Conservation (phyloP, 2,888 invertebrate species). For the Frankliniella intonsa region DNA sequence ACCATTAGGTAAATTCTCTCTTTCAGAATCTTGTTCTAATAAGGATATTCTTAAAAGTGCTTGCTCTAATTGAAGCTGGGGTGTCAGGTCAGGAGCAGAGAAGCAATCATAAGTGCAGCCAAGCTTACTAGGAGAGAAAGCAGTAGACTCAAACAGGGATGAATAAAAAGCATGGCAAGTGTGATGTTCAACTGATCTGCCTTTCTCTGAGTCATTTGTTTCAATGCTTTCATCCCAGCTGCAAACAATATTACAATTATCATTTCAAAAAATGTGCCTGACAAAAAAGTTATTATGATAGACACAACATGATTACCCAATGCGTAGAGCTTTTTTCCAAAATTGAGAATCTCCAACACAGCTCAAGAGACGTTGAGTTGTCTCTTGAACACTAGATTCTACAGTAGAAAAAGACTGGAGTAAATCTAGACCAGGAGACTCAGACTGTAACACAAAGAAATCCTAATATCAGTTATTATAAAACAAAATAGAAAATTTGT, state of each 20-base stretch:
- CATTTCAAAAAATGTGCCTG: conserved; percentile 12
- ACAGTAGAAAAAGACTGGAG: conserved; percentile 39
- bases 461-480: conserved; percentile 13
- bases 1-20: not conserved
- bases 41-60: not conserved
- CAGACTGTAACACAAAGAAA: conserved; percentile 28
- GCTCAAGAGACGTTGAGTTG: conserved; percentile 42
- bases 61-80: not conserved
- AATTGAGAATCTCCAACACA: conserved; percentile 45
- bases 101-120: conserved; percentile 46
- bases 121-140: conserved; percentile 42
- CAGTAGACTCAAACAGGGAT: conserved; percentile 42
- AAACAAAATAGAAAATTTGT: conserved; percentile 23
- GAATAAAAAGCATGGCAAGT: conserved; percentile 47
- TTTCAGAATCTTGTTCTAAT: not conserved
- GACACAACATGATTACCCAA: conserved; percentile 37
- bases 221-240: conserved; percentile 29
- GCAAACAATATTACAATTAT: not conserved
- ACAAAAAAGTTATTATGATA: not conserved
- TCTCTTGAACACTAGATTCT: conserved; percentile 44
- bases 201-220: not conserved
- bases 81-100: conserved; percentile 42
- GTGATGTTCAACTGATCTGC: conserved; percentile 36
- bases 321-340: conserved; percentile 46
- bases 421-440: conserved; percentile 37